A percentile compares a stretch with the other conserved stretches of the same genome.
Conservation (phyloP, 2,113 vertebrate species). For the Tachysurus fulvidraco region DNA sequence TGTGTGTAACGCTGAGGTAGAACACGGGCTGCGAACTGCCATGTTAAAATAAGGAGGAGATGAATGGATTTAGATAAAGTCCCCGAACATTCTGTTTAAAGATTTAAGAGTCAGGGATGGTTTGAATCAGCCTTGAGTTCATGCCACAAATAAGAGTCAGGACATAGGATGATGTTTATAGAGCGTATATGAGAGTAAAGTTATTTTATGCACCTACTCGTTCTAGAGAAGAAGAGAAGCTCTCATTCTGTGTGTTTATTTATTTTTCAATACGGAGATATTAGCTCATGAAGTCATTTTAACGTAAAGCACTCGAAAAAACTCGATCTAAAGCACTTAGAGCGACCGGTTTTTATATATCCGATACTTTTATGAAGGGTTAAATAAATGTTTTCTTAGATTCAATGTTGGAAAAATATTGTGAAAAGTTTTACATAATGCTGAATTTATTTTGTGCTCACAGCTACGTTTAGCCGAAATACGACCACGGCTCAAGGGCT, state of each 20-base stretch:
- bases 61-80: conserved; percentile 31
- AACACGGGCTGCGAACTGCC: conserved; percentile 7
- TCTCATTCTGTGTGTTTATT: not conserved
- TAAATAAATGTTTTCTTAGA: too few species aligned
- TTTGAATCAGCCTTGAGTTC: not conserved
- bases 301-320: not conserved
- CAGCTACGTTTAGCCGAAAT: not conserved
- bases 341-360: not conserved
- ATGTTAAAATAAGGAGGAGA: conserved; percentile 13
- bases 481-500: not conserved
- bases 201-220: too few species aligned
- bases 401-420: not conserved
- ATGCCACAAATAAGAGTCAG: not conserved
- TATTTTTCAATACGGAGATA: not conserved
- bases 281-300: not conserved
- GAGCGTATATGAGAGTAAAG: not conserved
- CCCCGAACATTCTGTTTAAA: not conserved
- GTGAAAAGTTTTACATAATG: not conserved
- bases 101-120: conserved; percentile 10
- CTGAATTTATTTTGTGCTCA: not conserved
- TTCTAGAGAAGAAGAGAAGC: not conserved
- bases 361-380: not conserved
- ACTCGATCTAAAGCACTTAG: not conserved
- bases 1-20: not conserved
- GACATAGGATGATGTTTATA: not conserved